Conservation (phyloP, 2,113 vertebrate species). For the Fregata magnificens region DNA sequence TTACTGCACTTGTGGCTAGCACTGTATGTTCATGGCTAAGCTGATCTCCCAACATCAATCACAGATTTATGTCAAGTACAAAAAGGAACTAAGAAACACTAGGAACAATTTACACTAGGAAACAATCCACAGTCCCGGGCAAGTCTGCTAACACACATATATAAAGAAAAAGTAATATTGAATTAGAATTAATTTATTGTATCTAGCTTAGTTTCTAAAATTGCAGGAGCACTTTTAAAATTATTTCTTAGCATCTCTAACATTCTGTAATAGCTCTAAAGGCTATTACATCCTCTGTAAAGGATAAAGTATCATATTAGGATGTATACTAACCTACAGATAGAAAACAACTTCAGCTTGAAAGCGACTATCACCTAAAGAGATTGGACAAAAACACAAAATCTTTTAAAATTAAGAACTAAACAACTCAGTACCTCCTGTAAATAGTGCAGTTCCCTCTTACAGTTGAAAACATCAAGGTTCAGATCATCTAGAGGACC, state of each 20-base stretch:
- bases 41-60: neutral
- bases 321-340: neutral
- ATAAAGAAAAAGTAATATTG: neutral
- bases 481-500: neutral
- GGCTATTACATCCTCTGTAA: neutral
- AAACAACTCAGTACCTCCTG: neutral
- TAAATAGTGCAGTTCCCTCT: neutral
- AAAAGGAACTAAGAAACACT: neutral
- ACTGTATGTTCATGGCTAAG: neutral
- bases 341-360: neutral
- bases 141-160: neutral
- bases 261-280: neutral
- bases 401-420: neutral
- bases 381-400: neutral
- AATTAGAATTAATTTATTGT: neutral
- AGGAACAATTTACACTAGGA: neutral
- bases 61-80: neutral
- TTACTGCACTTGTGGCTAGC: neutral
- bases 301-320: neutral
- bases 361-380: neutral
- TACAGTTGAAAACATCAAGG: neutral
- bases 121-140: neutral
- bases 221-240: neutral
- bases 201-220: neutral
- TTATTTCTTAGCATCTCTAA: neutral